A percentile compares a stretch with the other conserved stretches of the same genome.
Conservation (phyloP, 1,140 invertebrate genomes). For the Colletes gigas region DNA sequence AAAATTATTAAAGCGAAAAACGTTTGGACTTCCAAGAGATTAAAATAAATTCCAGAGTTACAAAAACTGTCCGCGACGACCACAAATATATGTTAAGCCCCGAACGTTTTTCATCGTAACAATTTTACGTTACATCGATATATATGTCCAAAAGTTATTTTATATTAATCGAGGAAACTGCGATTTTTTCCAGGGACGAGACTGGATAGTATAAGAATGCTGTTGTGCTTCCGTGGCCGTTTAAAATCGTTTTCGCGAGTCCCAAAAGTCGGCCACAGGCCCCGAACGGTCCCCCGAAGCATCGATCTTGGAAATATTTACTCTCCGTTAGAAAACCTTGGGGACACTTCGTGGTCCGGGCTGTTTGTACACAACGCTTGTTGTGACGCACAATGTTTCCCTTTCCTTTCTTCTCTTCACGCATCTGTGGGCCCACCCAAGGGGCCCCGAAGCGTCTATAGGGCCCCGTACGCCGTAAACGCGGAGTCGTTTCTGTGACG, state of each 20-base stretch:
- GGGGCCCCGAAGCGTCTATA: constrained; percentile 21
- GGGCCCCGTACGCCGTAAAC: constrained; percentile 9
- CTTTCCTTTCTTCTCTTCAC: constrained; percentile 50
- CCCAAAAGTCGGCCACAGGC: constrained; percentile 13
- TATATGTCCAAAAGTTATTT: too few relatives aligned
- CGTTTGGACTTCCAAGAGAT: too few relatives aligned
- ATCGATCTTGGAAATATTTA: constrained; percentile 47
- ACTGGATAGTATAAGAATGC: too few relatives aligned
- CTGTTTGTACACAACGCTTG: constrained; percentile 25
- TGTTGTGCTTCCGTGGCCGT: not conserved
- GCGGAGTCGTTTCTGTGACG: constrained; percentile 36
- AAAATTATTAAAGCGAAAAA: too few relatives aligned
- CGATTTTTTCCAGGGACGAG: too few relatives aligned
- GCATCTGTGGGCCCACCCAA: constrained; percentile 61
- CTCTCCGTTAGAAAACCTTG: constrained; percentile 44
- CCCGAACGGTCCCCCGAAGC: constrained; percentile 6
- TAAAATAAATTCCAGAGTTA: too few relatives aligned
- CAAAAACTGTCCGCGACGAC: too few relatives aligned
- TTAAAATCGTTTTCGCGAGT: constrained; percentile 41
- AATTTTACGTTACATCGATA: too few relatives aligned
- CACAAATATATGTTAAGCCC: too few relatives aligned
- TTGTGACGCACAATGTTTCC: constrained; percentile 43
- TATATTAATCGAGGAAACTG: too few relatives aligned
- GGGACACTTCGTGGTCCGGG: not conserved
- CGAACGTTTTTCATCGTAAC: too few relatives aligned